phyloP scores from a whole-genome alignment of 2,797 vertebrate genomes.

The Melanotaenia trifasciata region DNA sequence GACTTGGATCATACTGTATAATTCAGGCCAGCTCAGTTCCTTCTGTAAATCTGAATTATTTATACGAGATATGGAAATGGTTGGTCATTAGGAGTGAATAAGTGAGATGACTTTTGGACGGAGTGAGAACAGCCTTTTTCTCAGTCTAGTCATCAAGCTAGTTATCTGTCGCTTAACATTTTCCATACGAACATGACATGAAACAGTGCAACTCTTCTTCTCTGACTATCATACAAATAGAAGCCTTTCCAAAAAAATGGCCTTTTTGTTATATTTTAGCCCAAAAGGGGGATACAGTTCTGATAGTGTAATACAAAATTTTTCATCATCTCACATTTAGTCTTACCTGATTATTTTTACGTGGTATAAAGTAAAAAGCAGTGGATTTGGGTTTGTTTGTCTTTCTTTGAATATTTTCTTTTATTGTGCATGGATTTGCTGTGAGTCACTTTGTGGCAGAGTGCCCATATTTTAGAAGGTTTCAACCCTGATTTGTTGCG shows the following conservation, averaged over 20 bases:
- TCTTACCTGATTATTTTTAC: not conserved
- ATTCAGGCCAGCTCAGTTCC: not conserved
- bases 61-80: not conserved
- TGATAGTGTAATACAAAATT: not conserved
- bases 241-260: not conserved
- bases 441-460: conserved; percentile 27
- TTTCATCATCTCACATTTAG: conserved; percentile 10
- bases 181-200: too few relatives aligned
- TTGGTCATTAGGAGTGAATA: not conserved
- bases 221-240: not conserved
- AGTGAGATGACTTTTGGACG: too few relatives aligned
- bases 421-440: conserved; percentile 12
- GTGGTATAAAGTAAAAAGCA: not conserved
- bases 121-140: too few relatives aligned
- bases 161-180: too few relatives aligned
- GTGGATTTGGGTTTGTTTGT: not conserved
- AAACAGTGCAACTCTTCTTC: not conserved
- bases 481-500: conserved; percentile 32
- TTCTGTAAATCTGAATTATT: not conserved
- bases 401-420: not conserved
- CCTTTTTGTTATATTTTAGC: too few relatives aligned
- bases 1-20: not conserved
- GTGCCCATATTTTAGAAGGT: conserved; percentile 13
- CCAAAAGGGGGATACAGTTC: too few relatives aligned
- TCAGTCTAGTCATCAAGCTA: not conserved